A percentile compares a stretch with the other conserved stretches of the same genome.
These are phyloP conservation scores for Eumerus sabulonum DNA, from an alignment of 2,888 invertebrate species.

Conservation along the genomic window DNA sequence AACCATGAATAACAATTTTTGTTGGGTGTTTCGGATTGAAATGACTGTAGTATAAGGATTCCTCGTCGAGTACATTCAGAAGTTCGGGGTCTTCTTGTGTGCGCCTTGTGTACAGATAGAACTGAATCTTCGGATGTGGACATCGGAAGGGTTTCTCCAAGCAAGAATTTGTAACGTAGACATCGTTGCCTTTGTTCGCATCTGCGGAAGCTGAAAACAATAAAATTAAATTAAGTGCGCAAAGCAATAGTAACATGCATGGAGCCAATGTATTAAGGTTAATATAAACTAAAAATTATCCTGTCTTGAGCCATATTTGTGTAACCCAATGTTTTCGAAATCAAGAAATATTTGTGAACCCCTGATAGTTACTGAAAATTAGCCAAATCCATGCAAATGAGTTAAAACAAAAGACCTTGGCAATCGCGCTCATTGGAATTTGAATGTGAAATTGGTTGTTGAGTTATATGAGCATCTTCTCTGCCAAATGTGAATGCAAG, in stretches of 20 bases:
- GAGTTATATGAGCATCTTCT: no score
- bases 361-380: no score
- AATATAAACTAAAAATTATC: no score
- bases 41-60: conserved; percentile 86
- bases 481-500: no score
- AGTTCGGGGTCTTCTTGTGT: conserved; percentile 88
- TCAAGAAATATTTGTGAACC: no score
- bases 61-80: conserved; percentile 84
- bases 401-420: no score
- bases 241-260: neutral
- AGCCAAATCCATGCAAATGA: no score
- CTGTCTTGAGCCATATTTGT: no score
- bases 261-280: neutral
- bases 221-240: no score
- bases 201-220: conserved; percentile 70
- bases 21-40: conserved; percentile 90
- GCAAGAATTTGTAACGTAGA: conserved; percentile 90
- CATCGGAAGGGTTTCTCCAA: conserved; percentile 89
- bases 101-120: conserved; percentile 89
- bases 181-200: conserved; percentile 79
- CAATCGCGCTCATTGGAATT: no score
- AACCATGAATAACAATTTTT: conserved; percentile 94
- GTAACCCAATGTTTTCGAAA: no score
- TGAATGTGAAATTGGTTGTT: no score
- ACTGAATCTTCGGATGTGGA: conserved; percentile 90